Evolutionary conservation across 2,797 vertebrate species (phyloP).

Genomic region (Cirrhinus molitorella): DNA sequence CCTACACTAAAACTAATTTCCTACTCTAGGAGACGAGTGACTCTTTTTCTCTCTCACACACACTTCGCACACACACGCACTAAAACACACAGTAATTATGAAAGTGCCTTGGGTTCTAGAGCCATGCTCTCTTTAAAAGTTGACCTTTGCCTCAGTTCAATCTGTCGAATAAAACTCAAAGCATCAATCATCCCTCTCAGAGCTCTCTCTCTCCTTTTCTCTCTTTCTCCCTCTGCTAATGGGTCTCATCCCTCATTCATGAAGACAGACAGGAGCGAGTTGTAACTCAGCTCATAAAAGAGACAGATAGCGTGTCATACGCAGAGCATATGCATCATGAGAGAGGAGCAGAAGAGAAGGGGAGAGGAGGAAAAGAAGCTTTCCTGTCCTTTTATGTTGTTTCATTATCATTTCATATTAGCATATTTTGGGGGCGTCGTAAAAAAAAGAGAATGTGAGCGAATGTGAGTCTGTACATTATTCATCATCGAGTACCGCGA

Average conservation of each 20-base stretch:
- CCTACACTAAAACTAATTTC: slow-evolving; percentile 35
- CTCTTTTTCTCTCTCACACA: slow-evolving; percentile 26
- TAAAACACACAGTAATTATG: slow-evolving; percentile 66
- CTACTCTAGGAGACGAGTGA: slow-evolving; percentile 30
- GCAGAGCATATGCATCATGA: slow-evolving; percentile 33
- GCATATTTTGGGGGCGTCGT: slow-evolving; percentile 28
- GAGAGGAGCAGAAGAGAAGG: slow-evolving; percentile 27
- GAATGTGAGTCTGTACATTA: slow-evolving; percentile 36
- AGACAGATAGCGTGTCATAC: slow-evolving; percentile 36
- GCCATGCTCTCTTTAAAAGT: slow-evolving; percentile 59
- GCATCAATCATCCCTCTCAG: slow-evolving; percentile 67
- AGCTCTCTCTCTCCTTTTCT: slow-evolving; percentile 55
- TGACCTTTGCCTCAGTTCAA: slow-evolving; percentile 74
- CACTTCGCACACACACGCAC: slow-evolving; percentile 40
- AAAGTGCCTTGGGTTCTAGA: slow-evolving; percentile 62
- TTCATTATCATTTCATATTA: slow-evolving; percentile 41
- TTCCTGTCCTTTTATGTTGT: slow-evolving; percentile 26
- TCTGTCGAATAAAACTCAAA: slow-evolving; percentile 73
- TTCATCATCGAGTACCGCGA: slow-evolving; percentile 45
- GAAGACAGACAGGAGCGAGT: slow-evolving; percentile 52
- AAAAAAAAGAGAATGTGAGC: slow-evolving; percentile 17
- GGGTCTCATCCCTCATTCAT: slow-evolving; percentile 54
- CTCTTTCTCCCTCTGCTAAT: slow-evolving; percentile 61
- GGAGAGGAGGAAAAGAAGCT: neutral
- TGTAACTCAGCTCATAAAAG: slow-evolving; percentile 55